Conservation (phyloP, 2,797 vertebrate genomes). For the Girardinus metallicus region DNA sequence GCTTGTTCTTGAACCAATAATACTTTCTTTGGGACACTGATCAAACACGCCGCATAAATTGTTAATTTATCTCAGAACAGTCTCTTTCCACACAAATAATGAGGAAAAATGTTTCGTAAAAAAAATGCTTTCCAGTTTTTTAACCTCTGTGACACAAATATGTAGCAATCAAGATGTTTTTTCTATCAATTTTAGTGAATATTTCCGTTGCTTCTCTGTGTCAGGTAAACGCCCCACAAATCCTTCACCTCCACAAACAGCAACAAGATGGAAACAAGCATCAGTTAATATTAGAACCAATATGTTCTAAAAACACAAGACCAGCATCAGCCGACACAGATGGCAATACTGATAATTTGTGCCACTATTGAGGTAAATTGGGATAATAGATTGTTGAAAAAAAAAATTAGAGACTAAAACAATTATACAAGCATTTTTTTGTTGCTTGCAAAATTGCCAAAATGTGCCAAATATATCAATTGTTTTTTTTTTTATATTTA, state of each 20-base stretch:
- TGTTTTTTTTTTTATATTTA: neutral
- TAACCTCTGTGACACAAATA: neutral
- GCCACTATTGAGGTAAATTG: neutral
- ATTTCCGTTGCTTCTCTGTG: too few relatives aligned
- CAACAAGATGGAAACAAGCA: too few relatives aligned
- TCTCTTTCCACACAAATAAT: neutral
- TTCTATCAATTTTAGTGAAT: neutral
- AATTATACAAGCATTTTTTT: neutral
- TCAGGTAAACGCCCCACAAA: neutral
- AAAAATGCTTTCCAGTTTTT: neutral
- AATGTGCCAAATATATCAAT: neutral
- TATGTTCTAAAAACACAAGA: too few relatives aligned
- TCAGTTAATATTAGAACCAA: too few relatives aligned
- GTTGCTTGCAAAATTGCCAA: too few relatives aligned
- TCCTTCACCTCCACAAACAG: too few relatives aligned
- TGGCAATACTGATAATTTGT: neutral
- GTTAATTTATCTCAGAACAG: neutral
- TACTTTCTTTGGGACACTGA: slow-evolving; percentile 5
- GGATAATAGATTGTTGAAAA: neutral
- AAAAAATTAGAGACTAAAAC: neutral
- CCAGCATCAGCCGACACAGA: too few relatives aligned
- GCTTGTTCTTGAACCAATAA: neutral
- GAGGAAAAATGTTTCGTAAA: neutral
- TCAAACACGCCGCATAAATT: neutral
- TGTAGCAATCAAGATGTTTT: neutral